Evolutionary conservation across 2,888 invertebrate genomes (phyloP), one percentile per base, ranked within the genome.

Genomic region (Flexamia atlantica): DNA sequence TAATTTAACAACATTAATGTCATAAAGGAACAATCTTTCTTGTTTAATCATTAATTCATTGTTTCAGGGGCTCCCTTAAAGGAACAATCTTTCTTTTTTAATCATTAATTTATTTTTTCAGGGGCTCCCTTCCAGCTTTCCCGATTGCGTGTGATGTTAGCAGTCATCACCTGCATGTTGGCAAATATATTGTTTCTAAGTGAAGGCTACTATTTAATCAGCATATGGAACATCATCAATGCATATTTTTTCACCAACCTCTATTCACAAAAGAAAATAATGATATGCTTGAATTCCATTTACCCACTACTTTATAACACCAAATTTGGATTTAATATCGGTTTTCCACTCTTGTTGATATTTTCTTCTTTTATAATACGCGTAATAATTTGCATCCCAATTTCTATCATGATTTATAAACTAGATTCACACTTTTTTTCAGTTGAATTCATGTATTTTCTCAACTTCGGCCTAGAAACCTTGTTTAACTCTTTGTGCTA

Each of bases 381-480:
- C 20, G 10, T 20, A 4, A 4, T 72, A 1, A 40, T 68, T 30
- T 4, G 36, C 14, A 36, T 40, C 20, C 20, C 72, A 1, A 36
- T 23, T 4, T 3, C 25, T 23, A 4, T 40, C 1, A 40, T 17
- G 9, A 3, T 23, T 12, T 12, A 72, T 40, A n/a, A 40, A 28
- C 0, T 23, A 20, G 28, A 72, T 10, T 1, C 40, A 4, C 72
- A 4, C 3, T n/a, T 20, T 72, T 72, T 40, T 20, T 36, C 72
- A 17, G 1, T 23, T 5, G 36, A 42, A 72, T 32, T 72, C 20
- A 4, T 40, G 20, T 40, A 72, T 14, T 20, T 72, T 20, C 72
- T 72, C 42, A 72, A 72, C 42, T 40, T n/a, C 20, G 40, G 72
- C 20, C 20, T 72, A n/a, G 40, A 64, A 14, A 64, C 30, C 64